These are phyloP conservation scores for Prinia subflava DNA, from an alignment of 2,113 vertebrate species.

Conservation along the genomic window DNA sequence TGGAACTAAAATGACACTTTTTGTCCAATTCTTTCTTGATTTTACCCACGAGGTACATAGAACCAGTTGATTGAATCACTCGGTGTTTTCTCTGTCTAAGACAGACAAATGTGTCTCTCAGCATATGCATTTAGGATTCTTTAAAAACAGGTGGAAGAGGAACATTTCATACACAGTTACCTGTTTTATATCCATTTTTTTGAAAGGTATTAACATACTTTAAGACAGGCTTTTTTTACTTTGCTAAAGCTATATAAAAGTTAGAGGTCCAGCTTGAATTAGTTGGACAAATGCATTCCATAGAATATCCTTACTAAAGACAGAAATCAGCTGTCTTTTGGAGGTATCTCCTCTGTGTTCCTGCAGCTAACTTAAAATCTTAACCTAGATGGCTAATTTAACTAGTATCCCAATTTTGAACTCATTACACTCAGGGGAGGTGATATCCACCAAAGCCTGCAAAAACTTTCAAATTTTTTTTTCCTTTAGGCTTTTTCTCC, in stretches of 20 bases:
- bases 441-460: not conserved
- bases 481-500: not conserved
- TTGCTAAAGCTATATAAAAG: not conserved
- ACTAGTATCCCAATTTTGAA: not conserved
- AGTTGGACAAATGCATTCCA: not conserved
- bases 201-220: not conserved
- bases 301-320: not conserved
- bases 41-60: not conserved
- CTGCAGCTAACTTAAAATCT: not conserved
- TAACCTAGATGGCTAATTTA: not conserved
- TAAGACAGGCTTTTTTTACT: not conserved
- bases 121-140: not conserved
- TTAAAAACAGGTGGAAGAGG: not conserved
- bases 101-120: not conserved
- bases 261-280: not conserved
- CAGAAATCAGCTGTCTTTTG: not conserved
- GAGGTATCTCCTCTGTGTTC: not conserved
- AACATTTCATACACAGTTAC: not conserved
- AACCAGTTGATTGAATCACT: conserved; percentile 14
- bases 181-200: not conserved
- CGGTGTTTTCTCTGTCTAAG: not conserved
- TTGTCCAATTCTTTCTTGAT: conserved; percentile 23
- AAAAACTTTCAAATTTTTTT: not conserved
- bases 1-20: conserved; percentile 29
- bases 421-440: not conserved